Evolutionary conservation across 2,888 invertebrate species (phyloP).

Genomic region (Drosophila nr. perissopoda): DNA sequence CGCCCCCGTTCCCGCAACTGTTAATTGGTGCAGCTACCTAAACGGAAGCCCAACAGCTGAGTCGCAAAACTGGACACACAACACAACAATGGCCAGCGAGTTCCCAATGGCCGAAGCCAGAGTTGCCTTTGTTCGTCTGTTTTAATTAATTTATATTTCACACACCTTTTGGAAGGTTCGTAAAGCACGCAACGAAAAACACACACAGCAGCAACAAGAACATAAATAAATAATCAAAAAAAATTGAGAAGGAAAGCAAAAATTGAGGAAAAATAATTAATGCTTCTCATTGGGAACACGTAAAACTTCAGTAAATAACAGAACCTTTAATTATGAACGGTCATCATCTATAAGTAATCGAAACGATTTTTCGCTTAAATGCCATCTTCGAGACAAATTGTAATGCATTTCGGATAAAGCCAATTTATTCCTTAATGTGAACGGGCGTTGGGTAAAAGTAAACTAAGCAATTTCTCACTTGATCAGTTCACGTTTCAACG

Average conservation of each 20-base stretch:
- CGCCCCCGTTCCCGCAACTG: conserved; percentile 33
- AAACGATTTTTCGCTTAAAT: conserved; percentile 14
- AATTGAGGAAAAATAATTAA: conserved; percentile 49
- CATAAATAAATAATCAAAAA: conserved; percentile 11
- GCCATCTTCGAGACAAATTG: background rate
- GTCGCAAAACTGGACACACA: conserved; percentile 27
- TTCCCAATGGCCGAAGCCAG: conserved; percentile 4
- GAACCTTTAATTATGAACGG: conserved; percentile 26
- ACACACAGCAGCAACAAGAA: background rate
- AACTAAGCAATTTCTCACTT: background rate
- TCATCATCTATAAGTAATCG: conserved; percentile 4
- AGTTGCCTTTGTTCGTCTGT: conserved; percentile 57
- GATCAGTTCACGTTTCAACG: conserved; percentile 6
- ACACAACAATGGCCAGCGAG: conserved; percentile 43
- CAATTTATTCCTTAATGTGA: background rate
- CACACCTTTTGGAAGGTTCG: conserved; percentile 64
- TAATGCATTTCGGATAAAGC: background rate
- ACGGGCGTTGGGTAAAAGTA: background rate
- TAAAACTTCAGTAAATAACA: conserved; percentile 33
- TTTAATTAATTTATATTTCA: conserved; percentile 78
- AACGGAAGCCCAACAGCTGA: conserved; percentile 58
- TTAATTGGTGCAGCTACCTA: conserved; percentile 65
- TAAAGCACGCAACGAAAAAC: conserved; percentile 37
- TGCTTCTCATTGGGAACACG: conserved; percentile 20
- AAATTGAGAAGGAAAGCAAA: conserved; percentile 19